A percentile compares a stretch with the other conserved stretches of the same genome.
These are phyloP conservation scores for Danio aesculapii DNA, from an alignment of 2,797 vertebrate species.

Conservation along the genomic window DNA sequence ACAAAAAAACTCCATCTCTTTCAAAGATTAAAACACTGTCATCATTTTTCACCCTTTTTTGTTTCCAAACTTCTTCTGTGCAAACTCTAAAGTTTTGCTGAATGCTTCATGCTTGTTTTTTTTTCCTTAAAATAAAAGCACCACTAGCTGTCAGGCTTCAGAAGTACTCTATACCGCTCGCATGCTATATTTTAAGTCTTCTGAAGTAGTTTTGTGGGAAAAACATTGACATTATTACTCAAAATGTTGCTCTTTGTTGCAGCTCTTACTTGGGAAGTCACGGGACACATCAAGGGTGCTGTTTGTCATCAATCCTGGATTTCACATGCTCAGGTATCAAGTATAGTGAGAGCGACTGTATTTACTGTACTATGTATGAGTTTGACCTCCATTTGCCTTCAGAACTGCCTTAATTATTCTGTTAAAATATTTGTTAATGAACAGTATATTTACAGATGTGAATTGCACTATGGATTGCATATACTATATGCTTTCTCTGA, in stretches of 20 bases:
- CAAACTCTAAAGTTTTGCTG: not conserved
- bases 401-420: too few relatives aligned
- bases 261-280: too few relatives aligned
- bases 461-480: too few relatives aligned
- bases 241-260: conserved; percentile 3
- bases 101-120: not conserved
- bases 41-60: not conserved
- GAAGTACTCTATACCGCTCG: not conserved
- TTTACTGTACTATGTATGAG: too few relatives aligned
- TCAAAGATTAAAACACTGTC: not conserved
- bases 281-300: not conserved
- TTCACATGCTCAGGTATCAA: conserved; percentile 2
- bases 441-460: too few relatives aligned
- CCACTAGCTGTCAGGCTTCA: not conserved
- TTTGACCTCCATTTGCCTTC: too few relatives aligned
- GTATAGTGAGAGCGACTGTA: not conserved
- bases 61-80: not conserved
- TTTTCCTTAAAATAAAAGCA: conserved; percentile 1
- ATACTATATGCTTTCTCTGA: too few relatives aligned
- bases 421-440: too few relatives aligned
- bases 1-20: not conserved
- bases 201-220: not conserved
- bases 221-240: not conserved
- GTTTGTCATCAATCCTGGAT: not conserved
- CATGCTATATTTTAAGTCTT: not conserved